phyloP scores from a whole-genome alignment of 2,888 invertebrate species.

The Scaeva pyrastri region DNA sequence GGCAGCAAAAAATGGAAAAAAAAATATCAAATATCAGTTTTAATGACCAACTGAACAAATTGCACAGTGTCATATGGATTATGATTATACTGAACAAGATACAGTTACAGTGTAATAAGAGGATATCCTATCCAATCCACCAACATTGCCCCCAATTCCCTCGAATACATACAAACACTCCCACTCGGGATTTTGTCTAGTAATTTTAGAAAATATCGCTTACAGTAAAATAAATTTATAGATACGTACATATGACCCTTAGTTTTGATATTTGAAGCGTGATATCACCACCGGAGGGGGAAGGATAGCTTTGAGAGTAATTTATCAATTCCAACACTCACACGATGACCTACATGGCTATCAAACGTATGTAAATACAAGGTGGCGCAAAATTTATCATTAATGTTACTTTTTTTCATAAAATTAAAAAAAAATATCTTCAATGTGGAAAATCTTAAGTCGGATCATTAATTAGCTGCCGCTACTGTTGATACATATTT shows the following conservation, averaged over 20 bases:
- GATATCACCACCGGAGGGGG: slow-evolving; percentile 47
- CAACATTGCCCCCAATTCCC: neutral
- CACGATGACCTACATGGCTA: slow-evolving; percentile 49
- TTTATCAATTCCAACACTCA: slow-evolving; percentile 51
- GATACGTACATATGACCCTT: slow-evolving; percentile 58
- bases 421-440: too few species aligned
- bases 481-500: too few species aligned
- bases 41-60: slow-evolving; percentile 68
- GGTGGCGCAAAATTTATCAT: too few species aligned
- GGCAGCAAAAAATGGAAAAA: neutral
- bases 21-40: slow-evolving; percentile 54
- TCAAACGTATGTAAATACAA: too few species aligned
- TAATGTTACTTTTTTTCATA: too few species aligned
- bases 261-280: slow-evolving; percentile 67
- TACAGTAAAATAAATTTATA: slow-evolving; percentile 21
- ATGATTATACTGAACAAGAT: neutral
- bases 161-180: neutral
- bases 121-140: neutral
- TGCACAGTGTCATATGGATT: neutral
- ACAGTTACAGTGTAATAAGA: neutral
- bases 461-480: too few species aligned
- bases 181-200: neutral
- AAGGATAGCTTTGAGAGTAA: slow-evolving; percentile 21
- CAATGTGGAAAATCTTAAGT: too few species aligned
- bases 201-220: slow-evolving; percentile 45